Evolutionary conservation across 2,888 invertebrate genomes (phyloP).

Genomic region (Polydrusus cervinus): DNA sequence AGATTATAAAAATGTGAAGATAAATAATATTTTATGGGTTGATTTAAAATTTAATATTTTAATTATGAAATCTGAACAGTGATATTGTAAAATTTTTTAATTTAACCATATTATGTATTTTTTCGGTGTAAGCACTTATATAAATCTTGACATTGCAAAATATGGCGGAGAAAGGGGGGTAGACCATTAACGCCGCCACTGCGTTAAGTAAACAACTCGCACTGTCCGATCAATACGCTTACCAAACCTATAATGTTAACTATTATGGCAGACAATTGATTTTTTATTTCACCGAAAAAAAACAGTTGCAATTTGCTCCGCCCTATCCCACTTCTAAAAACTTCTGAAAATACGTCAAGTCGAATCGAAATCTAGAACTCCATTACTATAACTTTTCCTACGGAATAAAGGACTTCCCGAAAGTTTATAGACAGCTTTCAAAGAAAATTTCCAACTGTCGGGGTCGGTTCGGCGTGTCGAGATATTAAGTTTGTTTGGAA

Average conservation of each 20-base stretch:
- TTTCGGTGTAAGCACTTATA: too few relatives aligned
- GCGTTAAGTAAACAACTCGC: too few relatives aligned
- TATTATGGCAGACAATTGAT: neutral
- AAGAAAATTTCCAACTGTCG: conserved; percentile 16
- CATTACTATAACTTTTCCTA: conserved; percentile 23
- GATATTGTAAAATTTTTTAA: too few relatives aligned
- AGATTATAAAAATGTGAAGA: too few relatives aligned
- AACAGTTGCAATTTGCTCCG: neutral
- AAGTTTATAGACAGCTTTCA: conserved; percentile 25
- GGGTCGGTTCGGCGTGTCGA: neutral
- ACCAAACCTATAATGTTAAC: neutral
- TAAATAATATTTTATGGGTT: too few relatives aligned
- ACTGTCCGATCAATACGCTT: too few relatives aligned
- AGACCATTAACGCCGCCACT: too few relatives aligned
- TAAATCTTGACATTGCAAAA: too few relatives aligned
- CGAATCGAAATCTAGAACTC: conserved; percentile 5
- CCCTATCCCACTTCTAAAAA: neutral
- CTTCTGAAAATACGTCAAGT: conserved; percentile 3
- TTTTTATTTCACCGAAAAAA: neutral
- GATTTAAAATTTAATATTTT: too few relatives aligned
- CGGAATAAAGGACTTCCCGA: conserved; percentile 16
- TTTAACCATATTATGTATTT: too few relatives aligned
- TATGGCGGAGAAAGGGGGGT: too few relatives aligned
- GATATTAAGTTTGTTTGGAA: neutral
- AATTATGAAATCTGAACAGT: too few relatives aligned